Percentiles rank a stretch among this genome's conserved stretches.
phyloP scores from a whole-genome alignment of 2,888 invertebrate species.

The Drosophila nr. fundita region DNA sequence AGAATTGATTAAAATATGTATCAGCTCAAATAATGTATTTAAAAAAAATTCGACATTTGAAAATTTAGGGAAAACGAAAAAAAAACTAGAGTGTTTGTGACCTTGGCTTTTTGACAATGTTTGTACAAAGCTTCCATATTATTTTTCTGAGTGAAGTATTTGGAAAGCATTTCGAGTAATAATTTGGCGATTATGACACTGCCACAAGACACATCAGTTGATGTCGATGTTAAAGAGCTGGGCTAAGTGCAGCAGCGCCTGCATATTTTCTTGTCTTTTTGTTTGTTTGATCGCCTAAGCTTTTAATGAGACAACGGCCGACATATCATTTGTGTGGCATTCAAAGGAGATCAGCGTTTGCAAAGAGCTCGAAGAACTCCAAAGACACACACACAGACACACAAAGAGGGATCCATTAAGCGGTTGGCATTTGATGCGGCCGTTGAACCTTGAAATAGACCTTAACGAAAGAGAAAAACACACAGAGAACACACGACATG shows the following conservation, averaged over 20 bases:
- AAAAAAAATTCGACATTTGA: too few species aligned
- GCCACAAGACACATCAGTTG: constrained; percentile 4
- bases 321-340: constrained; percentile 49
- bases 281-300: constrained; percentile 52
- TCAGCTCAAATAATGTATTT: too few species aligned
- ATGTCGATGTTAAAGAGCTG: constrained; percentile 5
- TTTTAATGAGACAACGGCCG: constrained; percentile 66
- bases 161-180: constrained; percentile 34
- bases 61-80: background rate
- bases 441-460: constrained; percentile 77
- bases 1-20: too few species aligned
- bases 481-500: constrained; percentile 50
- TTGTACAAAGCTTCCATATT: background rate
- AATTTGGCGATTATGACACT: constrained; percentile 36
- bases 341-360: constrained; percentile 65
- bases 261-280: constrained; percentile 35
- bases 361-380: constrained; percentile 33
- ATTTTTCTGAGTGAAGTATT: constrained; percentile 19
- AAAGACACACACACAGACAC: constrained; percentile 18
- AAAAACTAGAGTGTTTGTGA: background rate
- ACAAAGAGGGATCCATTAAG: constrained; percentile 57
- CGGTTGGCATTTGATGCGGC: constrained; percentile 64
- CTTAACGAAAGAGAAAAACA: constrained; percentile 67
- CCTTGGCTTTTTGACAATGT: background rate
- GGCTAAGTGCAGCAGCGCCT: constrained; percentile 45